A percentile compares a stretch with the other conserved stretches of the same genome.
These are phyloP conservation scores for Callimorpha dominula DNA, from an alignment of 2,888 invertebrate genomes.

Conservation along the genomic window DNA sequence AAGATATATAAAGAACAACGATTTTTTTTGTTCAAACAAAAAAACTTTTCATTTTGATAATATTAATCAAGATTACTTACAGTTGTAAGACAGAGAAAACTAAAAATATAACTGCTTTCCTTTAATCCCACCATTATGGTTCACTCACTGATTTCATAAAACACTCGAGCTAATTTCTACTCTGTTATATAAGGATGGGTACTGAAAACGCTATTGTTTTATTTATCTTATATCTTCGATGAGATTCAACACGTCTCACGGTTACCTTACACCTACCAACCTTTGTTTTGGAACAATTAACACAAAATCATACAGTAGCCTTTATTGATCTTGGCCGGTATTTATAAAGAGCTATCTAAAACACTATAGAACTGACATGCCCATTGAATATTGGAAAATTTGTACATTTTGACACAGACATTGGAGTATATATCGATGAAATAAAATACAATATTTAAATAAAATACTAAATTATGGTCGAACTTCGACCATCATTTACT, in stretches of 20 bases:
- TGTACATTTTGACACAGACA: too few species aligned
- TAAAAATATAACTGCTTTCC: neutral
- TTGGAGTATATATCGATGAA: too few species aligned
- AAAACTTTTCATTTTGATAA: neutral
- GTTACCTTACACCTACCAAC: constrained; percentile 7
- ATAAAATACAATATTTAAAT: too few species aligned
- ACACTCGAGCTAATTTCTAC: constrained; percentile 38
- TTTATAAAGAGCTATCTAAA: neutral
- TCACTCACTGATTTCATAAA: constrained; percentile 45
- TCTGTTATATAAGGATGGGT: constrained; percentile 43
- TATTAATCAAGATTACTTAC: constrained; percentile 27
- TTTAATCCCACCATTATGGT: constrained; percentile 27
- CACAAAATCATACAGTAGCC: neutral
- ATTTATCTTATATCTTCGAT: constrained; percentile 31
- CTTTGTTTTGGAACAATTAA: constrained; percentile 15
- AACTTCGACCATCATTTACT: too few species aligned
- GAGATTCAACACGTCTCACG: constrained; percentile 46
- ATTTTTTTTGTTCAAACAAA: too few species aligned
- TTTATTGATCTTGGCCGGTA: neutral
- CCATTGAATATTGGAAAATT: too few species aligned
- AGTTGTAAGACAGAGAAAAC: constrained; percentile 10
- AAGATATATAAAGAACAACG: too few species aligned
- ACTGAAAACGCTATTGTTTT: constrained; percentile 55
- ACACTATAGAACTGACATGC: too few species aligned
- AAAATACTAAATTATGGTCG: too few species aligned